Percentiles rank a stretch among this genome's conserved stretches.
These are phyloP conservation scores for Lipophrys pholis DNA, from an alignment of 2,113 vertebrate genomes.

Conservation along the genomic window DNA sequence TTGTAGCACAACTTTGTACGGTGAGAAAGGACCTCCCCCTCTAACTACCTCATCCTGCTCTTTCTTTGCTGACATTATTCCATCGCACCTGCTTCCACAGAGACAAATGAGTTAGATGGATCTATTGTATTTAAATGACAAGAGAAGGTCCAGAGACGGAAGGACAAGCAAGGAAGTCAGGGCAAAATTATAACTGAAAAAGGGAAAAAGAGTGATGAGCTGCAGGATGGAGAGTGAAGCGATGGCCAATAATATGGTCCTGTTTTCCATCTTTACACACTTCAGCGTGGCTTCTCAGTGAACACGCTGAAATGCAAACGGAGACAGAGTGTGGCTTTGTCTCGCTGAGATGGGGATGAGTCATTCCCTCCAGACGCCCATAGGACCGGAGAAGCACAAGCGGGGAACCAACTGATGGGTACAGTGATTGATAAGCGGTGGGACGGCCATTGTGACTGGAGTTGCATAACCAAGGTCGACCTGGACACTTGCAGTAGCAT, in stretches of 20 bases:
- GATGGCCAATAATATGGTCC: not conserved
- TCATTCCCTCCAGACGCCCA: conserved; percentile 55
- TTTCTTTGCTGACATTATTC: conserved; percentile 29
- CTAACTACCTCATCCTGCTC: conserved; percentile 18
- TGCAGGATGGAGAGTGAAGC: not conserved
- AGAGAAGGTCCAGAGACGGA: too few relatives aligned
- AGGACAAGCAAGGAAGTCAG: conserved; percentile 7
- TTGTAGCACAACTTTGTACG: conserved; percentile 14
- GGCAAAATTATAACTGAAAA: conserved; percentile 16
- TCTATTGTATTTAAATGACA: conserved; percentile 46
- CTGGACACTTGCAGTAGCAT: conserved; percentile 28
- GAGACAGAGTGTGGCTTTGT: conserved; percentile 39
- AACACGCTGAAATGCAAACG: conserved; percentile 1
- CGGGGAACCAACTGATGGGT: conserved; percentile 31
- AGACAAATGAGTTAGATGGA: conserved; percentile 47
- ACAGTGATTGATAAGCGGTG: conserved; percentile 56
- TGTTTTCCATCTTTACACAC: conserved; percentile 18
- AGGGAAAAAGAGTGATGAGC: not conserved
- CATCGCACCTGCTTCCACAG: conserved; percentile 36
- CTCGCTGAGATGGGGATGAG: conserved; percentile 55
- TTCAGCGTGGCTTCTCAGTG: not conserved
- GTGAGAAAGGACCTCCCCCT: too few relatives aligned
- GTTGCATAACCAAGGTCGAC: conserved; percentile 62
- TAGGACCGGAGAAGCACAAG: conserved; percentile 36
- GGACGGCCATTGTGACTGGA: conserved; percentile 43